Percentiles rank a stretch among this genome's conserved stretches.
phyloP scores from a whole-genome alignment of 2,797 vertebrate species.

The Apogon hyalosoma region DNA sequence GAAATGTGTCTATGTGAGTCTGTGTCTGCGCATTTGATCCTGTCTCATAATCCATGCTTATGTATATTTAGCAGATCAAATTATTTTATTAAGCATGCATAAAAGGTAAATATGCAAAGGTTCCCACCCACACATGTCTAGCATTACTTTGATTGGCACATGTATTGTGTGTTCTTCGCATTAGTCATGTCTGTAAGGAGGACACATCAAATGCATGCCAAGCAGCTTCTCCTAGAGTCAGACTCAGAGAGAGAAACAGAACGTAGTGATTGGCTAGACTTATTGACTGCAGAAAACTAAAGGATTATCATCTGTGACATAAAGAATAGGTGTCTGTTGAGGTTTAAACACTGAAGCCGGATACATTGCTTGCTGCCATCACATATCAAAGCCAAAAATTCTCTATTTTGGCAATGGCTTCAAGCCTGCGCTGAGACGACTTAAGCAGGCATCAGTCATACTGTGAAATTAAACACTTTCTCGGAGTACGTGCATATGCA shows the following conservation, averaged over 20 bases:
- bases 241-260: constrained; percentile 19
- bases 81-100: constrained; percentile 57
- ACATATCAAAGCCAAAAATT: constrained; percentile 26
- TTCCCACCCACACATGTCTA: constrained; percentile 54
- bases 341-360: constrained; percentile 43
- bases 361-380: constrained; percentile 38
- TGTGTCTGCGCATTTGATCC: constrained; percentile 11
- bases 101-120: constrained; percentile 63
- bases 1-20: constrained; percentile 23
- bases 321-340: constrained; percentile 36
- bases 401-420: background rate
- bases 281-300: constrained; percentile 39
- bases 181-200: constrained; percentile 68
- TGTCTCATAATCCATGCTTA: constrained; percentile 59
- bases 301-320: constrained; percentile 51
- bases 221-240: constrained; percentile 43
- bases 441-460: background rate
- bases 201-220: constrained; percentile 53
- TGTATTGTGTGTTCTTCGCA: constrained; percentile 58
- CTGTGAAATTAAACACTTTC: too few species aligned
- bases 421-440: constrained; percentile 3
- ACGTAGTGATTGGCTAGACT: constrained; percentile 24
- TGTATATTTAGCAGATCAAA: constrained; percentile 66
- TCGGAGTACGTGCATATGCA: too few species aligned
- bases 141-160: constrained; percentile 54